Percentiles rank a stretch among this genome's conserved stretches.
phyloP scores from a whole-genome alignment of 2,113 vertebrate genomes.

The Erythrocercus mccallii region DNA sequence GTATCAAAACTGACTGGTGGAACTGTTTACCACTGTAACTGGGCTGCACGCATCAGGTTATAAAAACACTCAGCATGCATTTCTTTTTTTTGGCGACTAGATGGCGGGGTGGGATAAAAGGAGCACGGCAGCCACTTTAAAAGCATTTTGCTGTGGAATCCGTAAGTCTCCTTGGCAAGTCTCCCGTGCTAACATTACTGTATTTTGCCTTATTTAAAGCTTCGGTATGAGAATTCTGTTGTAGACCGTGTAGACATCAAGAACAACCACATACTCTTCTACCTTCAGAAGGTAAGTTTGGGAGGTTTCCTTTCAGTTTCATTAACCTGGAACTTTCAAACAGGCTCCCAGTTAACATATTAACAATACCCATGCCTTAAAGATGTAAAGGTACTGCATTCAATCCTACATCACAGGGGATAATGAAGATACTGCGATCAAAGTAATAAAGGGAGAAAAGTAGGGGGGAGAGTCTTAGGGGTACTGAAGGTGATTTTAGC shows the following conservation, averaged over 20 bases:
- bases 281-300: constrained; percentile 51
- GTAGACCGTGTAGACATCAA: constrained; percentile 50
- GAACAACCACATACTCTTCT: constrained; percentile 58
- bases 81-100: background rate
- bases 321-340: background rate
- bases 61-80: background rate
- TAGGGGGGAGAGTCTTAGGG: background rate
- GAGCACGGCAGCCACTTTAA: accelerated
- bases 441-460: background rate
- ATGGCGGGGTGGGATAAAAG: background rate
- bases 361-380: background rate
- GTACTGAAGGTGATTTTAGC: background rate
- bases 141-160: accelerated
- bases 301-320: background rate
- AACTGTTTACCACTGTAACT: background rate
- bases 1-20: background rate
- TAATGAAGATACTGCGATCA: background rate
- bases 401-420: background rate
- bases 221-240: background rate
- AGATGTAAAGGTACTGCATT: background rate
- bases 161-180: background rate
- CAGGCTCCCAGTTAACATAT: background rate
- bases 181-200: background rate
- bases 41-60: accelerated
- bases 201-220: constrained; percentile 29